Evolutionary conservation across 2,888 invertebrate genomes (phyloP).

Genomic region (Oasisia sp.): DNA sequence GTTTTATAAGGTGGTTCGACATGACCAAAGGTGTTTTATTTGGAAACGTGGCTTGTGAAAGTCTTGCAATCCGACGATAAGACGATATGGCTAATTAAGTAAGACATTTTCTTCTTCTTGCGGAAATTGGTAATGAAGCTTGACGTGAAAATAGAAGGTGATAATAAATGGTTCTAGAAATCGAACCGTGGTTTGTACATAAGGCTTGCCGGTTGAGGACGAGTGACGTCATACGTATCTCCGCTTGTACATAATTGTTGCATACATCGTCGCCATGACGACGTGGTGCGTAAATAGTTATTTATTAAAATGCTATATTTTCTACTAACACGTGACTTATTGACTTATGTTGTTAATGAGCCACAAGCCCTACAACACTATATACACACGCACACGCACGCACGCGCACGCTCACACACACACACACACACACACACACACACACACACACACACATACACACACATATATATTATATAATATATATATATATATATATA

Average conservation of each 20-base stretch:
- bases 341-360: background rate
- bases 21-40: background rate
- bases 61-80: background rate
- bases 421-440: constrained; percentile 31
- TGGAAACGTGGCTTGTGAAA: background rate
- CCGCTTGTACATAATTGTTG: background rate
- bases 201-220: background rate
- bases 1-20: background rate
- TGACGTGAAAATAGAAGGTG: background rate
- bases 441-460: too few relatives aligned
- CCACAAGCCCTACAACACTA: background rate
- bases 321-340: background rate
- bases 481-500: too few relatives aligned
- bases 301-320: constrained; percentile 12
- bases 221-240: background rate
- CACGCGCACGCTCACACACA: constrained; percentile 22
- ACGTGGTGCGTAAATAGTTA: background rate
- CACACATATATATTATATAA: too few relatives aligned
- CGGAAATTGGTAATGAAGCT: background rate
- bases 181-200: background rate
- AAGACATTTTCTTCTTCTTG: background rate
- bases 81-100: background rate
- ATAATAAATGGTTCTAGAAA: background rate
- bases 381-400: too few relatives aligned
- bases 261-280: background rate